These are phyloP conservation scores for Cerceris rybyensis DNA, from an alignment of 2,888 invertebrate species.

Conservation along the genomic window DNA sequence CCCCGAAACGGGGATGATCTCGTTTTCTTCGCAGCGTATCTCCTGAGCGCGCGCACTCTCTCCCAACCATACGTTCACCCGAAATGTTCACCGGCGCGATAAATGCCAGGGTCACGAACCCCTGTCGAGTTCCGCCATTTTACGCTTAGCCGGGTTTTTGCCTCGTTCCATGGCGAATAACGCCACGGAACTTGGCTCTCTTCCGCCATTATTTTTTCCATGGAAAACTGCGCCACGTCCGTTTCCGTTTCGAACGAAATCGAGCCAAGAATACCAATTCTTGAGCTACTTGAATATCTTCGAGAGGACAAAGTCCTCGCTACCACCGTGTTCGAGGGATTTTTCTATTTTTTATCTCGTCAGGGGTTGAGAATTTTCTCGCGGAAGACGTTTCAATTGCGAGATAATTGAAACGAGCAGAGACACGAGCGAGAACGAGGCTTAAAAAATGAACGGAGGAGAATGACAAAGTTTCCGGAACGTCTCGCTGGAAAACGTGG, in stretches of 20 bases:
- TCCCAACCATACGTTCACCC: slow-evolving; percentile 10
- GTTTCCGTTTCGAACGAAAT: too few relatives aligned
- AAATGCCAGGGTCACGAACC: slow-evolving; percentile 50
- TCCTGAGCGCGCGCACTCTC: neutral
- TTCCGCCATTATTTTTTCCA: slow-evolving; percentile 35
- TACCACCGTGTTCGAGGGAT: too few relatives aligned
- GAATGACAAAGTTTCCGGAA: neutral
- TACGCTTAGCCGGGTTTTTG: slow-evolving; percentile 59
- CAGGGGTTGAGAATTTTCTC: too few relatives aligned
- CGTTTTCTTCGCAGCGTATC: slow-evolving; percentile 11
- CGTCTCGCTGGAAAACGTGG: neutral
- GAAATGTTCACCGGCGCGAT: slow-evolving; percentile 52
- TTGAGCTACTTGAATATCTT: neutral
- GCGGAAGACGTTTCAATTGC: too few relatives aligned
- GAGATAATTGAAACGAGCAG: too few relatives aligned
- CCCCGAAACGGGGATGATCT: slow-evolving; percentile 16
- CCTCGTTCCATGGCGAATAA: slow-evolving; percentile 42
- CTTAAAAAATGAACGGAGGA: too few relatives aligned
- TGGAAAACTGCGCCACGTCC: slow-evolving; percentile 29
- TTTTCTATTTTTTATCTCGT: too few relatives aligned
- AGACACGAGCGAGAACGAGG: too few relatives aligned
- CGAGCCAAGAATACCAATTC: neutral
- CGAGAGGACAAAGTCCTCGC: too few relatives aligned
- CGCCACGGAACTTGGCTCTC: slow-evolving; percentile 27
- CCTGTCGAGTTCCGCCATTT: slow-evolving; percentile 51